phyloP scores from a whole-genome alignment of 2,888 invertebrate species.

The Dryadula phaetusa region DNA sequence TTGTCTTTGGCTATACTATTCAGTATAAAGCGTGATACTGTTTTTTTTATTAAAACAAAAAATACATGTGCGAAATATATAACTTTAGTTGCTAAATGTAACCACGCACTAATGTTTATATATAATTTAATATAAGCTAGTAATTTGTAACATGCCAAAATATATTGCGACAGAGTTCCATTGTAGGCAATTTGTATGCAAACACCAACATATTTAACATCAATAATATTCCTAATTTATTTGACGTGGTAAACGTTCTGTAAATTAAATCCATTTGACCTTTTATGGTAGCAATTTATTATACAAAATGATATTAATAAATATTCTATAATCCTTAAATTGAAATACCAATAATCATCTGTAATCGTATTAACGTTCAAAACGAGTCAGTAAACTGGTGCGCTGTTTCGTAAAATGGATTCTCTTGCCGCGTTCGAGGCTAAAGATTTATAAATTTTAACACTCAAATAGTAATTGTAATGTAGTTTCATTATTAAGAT shows the following conservation, averaged over 20 bases:
- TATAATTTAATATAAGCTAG: neutral
- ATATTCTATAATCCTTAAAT: constrained; percentile 17
- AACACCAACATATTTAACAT: constrained; percentile 23
- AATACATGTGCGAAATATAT: neutral
- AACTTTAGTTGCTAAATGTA: neutral
- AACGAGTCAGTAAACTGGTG: neutral
- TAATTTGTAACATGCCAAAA: constrained; percentile 7
- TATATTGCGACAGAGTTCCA: neutral
- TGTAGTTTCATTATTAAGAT: neutral
- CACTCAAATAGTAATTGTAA: neutral
- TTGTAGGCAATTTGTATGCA: constrained; percentile 10
- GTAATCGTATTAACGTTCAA: constrained; percentile 2
- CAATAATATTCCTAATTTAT: constrained; percentile 24
- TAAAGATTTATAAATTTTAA: neutral
- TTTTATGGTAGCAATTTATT: constrained; percentile 10
- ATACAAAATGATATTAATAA: constrained; percentile 5
- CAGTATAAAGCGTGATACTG: too few species aligned
- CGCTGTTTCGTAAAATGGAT: neutral
- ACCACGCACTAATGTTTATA: neutral
- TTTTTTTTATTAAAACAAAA: too few species aligned
- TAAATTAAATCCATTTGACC: constrained; percentile 12
- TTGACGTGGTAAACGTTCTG: constrained; percentile 5
- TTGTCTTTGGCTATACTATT: too few species aligned
- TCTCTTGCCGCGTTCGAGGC: neutral
- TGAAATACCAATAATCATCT: constrained; percentile 11